phyloP scores from a whole-genome alignment of 2,113 vertebrate genomes.

The Tachysurus fulvidraco region DNA sequence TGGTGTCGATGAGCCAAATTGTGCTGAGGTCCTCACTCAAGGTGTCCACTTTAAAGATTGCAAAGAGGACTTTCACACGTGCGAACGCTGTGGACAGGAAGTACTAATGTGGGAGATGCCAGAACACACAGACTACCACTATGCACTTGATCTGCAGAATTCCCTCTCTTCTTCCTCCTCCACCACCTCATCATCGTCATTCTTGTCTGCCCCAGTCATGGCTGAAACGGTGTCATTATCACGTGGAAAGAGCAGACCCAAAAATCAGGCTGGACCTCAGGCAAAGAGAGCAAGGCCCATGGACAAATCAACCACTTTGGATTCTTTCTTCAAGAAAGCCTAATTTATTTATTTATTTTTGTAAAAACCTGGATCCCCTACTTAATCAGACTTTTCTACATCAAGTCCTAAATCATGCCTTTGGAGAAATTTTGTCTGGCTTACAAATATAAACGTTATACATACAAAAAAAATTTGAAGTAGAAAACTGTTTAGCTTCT shows the following conservation, averaged over 20 bases:
- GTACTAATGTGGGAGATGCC: constrained; percentile 88
- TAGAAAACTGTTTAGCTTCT: background rate
- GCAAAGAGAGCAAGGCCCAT: constrained; percentile 74
- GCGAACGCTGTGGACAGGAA: constrained; percentile 83
- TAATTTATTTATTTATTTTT: constrained; percentile 43
- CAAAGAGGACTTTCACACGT: constrained; percentile 75
- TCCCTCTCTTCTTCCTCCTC: constrained; percentile 71
- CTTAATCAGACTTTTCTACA: background rate
- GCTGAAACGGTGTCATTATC: constrained; percentile 48
- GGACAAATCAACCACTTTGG: constrained; percentile 74
- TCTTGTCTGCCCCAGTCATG: constrained; percentile 11
- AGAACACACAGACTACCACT: constrained; percentile 93
- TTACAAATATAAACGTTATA: background rate
- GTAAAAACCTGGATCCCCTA: background rate
- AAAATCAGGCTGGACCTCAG: constrained; percentile 65
- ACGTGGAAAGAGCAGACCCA: constrained; percentile 76
- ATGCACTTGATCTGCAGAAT: constrained; percentile 87
- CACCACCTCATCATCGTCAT: constrained; percentile 19
- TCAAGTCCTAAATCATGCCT: background rate
- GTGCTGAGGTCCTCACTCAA: background rate
- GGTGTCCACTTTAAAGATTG: constrained; percentile 7
- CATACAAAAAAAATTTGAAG: background rate
- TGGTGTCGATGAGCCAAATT: background rate
- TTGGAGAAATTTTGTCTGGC: too few relatives aligned
- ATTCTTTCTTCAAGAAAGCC: constrained; percentile 85